Evolutionary conservation across 2,888 invertebrate genomes (phyloP).

Genomic region (Pyrgus malvae): DNA sequence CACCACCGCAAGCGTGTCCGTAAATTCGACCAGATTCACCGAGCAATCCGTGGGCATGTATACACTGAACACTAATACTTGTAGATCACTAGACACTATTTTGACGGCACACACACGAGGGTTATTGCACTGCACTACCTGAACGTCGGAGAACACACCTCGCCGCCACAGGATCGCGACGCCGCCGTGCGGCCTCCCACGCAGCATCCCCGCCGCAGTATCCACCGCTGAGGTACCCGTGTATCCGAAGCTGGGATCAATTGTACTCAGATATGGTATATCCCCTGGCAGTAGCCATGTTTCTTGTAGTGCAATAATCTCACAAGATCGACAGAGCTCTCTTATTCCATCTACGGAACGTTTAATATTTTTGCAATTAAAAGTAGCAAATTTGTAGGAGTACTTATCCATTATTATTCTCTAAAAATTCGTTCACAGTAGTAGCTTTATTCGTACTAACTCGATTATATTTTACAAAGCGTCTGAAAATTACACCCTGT

Average conservation of each 20-base stretch:
- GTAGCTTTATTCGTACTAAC: too few species aligned
- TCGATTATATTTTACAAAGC: too few species aligned
- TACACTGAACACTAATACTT: slow-evolving; percentile 28
- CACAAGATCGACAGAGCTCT: too few species aligned
- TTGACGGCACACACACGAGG: slow-evolving; percentile 26
- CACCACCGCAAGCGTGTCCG: slow-evolving; percentile 28
- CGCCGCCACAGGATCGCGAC: slow-evolving; percentile 31
- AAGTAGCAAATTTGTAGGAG: too few species aligned
- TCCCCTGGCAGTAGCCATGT: background rate
- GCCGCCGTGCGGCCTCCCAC: slow-evolving; percentile 31
- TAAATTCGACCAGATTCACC: slow-evolving; percentile 29
- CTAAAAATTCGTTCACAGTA: too few species aligned
- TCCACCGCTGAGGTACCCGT: slow-evolving; percentile 22
- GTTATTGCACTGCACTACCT: slow-evolving; percentile 26
- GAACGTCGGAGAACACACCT: slow-evolving; percentile 26
- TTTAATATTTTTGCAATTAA: too few species aligned
- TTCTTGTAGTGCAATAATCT: too few species aligned
- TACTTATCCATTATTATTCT: too few species aligned
- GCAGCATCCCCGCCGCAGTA: slow-evolving; percentile 27
- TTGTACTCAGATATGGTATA: background rate
- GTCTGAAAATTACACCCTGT: too few species aligned
- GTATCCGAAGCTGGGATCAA: background rate
- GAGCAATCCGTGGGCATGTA: slow-evolving; percentile 33
- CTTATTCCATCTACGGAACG: too few species aligned
- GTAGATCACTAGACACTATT: background rate